Percentiles rank a stretch among this genome's conserved stretches.
Evolutionary conservation across 2,113 vertebrate genomes (phyloP).

Genomic region (Corydoras sp.): DNA sequence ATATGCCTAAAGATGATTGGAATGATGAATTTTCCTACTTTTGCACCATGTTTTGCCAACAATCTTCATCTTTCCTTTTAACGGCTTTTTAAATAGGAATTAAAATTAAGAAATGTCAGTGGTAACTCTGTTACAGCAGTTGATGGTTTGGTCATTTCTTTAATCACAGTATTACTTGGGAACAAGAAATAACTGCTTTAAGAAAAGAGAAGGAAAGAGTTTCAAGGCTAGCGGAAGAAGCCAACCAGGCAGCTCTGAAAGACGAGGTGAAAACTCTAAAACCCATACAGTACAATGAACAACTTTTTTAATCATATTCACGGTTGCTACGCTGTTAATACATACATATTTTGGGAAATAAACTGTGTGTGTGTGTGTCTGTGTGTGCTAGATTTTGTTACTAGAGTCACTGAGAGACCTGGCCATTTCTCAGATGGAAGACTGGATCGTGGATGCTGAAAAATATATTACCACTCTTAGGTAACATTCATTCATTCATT

Average conservation of each 20-base stretch:
- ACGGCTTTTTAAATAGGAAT: too few species aligned
- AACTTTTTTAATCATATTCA: too few species aligned
- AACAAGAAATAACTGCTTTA: conserved; percentile 73
- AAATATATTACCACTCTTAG: conserved; percentile 75
- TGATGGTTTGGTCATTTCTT: background rate
- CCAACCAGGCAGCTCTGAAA: conserved; percentile 49
- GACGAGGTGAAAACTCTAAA: conserved; percentile 31
- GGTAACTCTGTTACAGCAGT: too few species aligned
- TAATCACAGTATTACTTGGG: conserved; percentile 67
- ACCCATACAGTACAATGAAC: too few species aligned
- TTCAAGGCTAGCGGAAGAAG: conserved; percentile 67
- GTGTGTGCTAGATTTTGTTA: conserved; percentile 63
- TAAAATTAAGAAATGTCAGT: too few species aligned
- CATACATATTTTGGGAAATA: background rate
- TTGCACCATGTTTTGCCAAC: too few species aligned
- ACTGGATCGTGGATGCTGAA: conserved; percentile 79
- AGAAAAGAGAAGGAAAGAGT: conserved; percentile 41
- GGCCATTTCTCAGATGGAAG: conserved; percentile 72
- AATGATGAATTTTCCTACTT: too few species aligned
- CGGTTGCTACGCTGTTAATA: background rate
- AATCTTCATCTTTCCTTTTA: too few species aligned
- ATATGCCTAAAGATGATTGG: too few species aligned
- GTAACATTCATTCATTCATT: too few species aligned
- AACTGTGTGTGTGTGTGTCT: background rate
- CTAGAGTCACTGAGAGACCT: conserved; percentile 80